Base-by-base conservation (phyloP, 2,888 invertebrate species). In the Drosophila kambysellisi region DNA sequence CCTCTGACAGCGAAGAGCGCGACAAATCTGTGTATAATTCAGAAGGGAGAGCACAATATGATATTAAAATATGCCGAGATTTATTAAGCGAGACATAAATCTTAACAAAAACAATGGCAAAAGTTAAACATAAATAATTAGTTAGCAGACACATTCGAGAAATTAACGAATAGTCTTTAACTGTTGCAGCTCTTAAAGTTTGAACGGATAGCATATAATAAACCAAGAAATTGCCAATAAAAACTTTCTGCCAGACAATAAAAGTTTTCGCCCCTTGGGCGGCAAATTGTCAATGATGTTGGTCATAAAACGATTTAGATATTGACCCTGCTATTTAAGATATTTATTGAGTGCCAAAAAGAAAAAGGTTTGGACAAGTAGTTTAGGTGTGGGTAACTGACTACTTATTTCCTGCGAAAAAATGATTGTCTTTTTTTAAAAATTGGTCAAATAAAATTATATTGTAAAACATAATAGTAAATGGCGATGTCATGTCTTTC, bases 1-100 rank as follows among this genome's bases (percentile, higher is more conserved):
- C 50, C 53, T 32, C 41, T 37, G 70, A 73, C 70, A 69, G 63
- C 46, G 67, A 69, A 65, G 74, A 80, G 84, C 84, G 87, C 80
- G 81, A 84, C 84, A 87, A 84, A 84, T 84, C 82, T 74, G 80
- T 63, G 70, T 58, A 86, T 74, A 83, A 86, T 83, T 72, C 58
- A 30, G 32, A 65, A 41, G 52, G 62, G 54, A 54, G 48, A 11
- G 9, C 4, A 8, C 37, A 33, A 52, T 62, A 65, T 56, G 35
- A 63, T 69, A 80, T 69, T 57, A 58, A 65, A 81, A 70, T 79
- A 76, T 76, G 73, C 46, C 54, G 20, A 64, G 56, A 76, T 80
- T 78, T 84, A 83, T 82, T 82, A 70, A 17, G 35, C 39, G 50
- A 35, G 52, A 37, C 51, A 79, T 85, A 87, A 85, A 87, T 85